A percentile compares a stretch with the other conserved stretches of the same genome.
Evolutionary conservation across 2,113 vertebrate genomes (phyloP).

Genomic region (Cavia porcellus): DNA sequence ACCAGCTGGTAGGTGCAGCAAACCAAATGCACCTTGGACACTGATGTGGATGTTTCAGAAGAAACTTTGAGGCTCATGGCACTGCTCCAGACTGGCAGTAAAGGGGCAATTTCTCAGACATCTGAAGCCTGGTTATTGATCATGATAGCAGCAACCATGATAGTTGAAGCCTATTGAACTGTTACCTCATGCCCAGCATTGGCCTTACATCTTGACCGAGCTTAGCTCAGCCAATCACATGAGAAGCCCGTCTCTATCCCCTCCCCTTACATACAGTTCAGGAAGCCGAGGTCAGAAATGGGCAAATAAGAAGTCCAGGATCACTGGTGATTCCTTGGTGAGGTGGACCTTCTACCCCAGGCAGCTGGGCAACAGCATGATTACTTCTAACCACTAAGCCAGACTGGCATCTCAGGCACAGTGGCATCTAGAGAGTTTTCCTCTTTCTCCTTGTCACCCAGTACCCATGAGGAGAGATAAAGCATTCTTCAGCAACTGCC

Average conservation of each 20-base stretch:
- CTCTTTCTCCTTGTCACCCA: neutral
- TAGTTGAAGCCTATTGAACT: neutral
- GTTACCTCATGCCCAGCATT: too few relatives aligned
- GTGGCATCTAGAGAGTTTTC: neutral
- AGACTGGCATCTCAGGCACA: neutral
- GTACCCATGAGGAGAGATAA: neutral
- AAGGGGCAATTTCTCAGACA: neutral
- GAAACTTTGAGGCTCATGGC: neutral
- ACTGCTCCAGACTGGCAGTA: conserved; percentile 41
- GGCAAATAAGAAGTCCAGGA: neutral
- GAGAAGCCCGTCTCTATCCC: too few relatives aligned
- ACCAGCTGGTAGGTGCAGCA: conserved; percentile 29
- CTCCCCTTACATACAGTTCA: neutral
- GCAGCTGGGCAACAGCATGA: neutral
- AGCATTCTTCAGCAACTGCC: neutral
- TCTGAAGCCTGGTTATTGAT: neutral
- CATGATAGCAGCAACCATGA: neutral
- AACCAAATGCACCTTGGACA: neutral
- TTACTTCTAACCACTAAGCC: neutral
- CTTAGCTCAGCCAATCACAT: neutral
- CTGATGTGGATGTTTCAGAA: neutral
- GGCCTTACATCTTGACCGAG: neutral
- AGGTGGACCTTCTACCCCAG: neutral
- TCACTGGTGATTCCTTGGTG: neutral
- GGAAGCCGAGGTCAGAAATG: neutral